These are phyloP conservation scores for Tachina grossa DNA, from an alignment of 2,888 invertebrate genomes.

Conservation along the genomic window DNA sequence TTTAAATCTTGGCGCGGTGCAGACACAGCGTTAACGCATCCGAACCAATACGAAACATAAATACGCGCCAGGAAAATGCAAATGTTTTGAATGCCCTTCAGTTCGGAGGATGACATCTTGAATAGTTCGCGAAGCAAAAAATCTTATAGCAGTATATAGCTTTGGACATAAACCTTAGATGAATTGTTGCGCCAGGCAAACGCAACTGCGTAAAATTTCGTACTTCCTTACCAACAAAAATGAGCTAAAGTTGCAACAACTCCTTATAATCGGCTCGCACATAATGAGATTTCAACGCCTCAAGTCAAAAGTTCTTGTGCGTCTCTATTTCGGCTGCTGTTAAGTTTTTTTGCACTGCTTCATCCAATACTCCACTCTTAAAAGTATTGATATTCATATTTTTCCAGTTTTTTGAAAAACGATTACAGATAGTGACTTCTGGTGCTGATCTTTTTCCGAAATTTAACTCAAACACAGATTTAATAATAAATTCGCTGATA, in stretches of 20 bases:
- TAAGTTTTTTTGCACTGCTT: conserved; percentile 4
- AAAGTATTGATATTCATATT: too few relatives aligned
- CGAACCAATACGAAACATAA: conserved; percentile 47
- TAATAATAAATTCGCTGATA: too few relatives aligned
- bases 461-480: not conserved
- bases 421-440: too few relatives aligned
- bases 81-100: not conserved
- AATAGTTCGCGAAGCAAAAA: conserved; percentile 16
- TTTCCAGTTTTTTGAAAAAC: too few relatives aligned
- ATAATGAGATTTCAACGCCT: conserved; percentile 48
- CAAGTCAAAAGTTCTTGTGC: conserved; percentile 29
- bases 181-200: conserved; percentile 44
- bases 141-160: conserved; percentile 10
- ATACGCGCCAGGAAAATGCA: conserved; percentile 24
- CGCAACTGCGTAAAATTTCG: conserved; percentile 28
- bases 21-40: conserved; percentile 38
- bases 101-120: conserved; percentile 11
- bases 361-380: not conserved
- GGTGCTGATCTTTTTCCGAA: too few relatives aligned
- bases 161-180: conserved; percentile 44
- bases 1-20: conserved; percentile 54
- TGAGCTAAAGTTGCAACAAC: conserved; percentile 52
- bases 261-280: conserved; percentile 59
- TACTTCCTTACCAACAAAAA: conserved; percentile 38
- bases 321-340: too few relatives aligned